Percentiles rank a stretch among this genome's conserved stretches.
phyloP scores from a whole-genome alignment of 2,888 invertebrate species.

The Seira ritae region DNA sequence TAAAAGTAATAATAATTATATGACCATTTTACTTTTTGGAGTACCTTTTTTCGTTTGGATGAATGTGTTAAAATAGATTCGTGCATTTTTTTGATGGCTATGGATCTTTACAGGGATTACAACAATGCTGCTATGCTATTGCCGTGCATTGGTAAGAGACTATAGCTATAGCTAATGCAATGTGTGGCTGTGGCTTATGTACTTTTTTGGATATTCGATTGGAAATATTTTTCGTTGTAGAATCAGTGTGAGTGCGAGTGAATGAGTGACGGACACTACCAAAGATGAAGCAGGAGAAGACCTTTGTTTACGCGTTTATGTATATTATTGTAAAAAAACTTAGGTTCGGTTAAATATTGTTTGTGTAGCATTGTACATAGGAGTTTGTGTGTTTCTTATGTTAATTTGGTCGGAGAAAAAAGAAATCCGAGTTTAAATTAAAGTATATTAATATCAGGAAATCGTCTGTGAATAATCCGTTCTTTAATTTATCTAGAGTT shows the following conservation, averaged over 20 bases:
- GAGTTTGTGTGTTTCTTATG: neutral
- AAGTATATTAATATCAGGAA: neutral
- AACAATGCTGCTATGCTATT: neutral
- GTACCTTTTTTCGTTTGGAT: neutral
- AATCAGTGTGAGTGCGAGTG: slow-evolving; percentile 62
- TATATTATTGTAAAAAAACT: slow-evolving; percentile 8
- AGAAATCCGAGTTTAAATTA: neutral
- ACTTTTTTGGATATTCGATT: slow-evolving; percentile 9
- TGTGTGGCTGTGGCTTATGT: neutral
- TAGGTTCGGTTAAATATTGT: neutral
- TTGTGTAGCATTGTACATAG: neutral
- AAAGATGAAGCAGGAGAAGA: neutral
- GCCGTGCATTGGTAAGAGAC: neutral
- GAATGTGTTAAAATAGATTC: slow-evolving; percentile 13
- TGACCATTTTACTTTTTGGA: neutral
- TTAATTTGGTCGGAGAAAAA: neutral
- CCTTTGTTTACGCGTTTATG: slow-evolving; percentile 5
- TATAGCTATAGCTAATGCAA: neutral
- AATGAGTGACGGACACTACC: slow-evolving; percentile 59
- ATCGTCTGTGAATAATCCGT: neutral
- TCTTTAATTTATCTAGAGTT: too few relatives aligned
- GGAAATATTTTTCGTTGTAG: neutral
- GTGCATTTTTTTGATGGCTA: neutral
- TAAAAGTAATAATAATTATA: neutral
- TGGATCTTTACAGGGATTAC: neutral